Base-by-base conservation (phyloP, 2,113 vertebrate species). In the Mirounga angustirostris region DNA sequence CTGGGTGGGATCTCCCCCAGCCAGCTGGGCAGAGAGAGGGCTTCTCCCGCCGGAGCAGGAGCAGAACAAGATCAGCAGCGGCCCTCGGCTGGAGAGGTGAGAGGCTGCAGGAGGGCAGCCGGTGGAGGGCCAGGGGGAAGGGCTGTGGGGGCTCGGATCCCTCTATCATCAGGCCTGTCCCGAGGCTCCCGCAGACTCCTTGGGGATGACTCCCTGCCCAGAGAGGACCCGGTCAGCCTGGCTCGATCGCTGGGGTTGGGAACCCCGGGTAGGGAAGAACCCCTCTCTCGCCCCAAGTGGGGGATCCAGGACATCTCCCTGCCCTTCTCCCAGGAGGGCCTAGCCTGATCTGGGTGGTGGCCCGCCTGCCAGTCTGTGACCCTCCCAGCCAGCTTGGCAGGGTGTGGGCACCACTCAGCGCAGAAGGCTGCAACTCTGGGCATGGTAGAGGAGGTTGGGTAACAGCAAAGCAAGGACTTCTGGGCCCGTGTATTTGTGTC, bases 1-100 rank as follows among this genome's bases (percentile, higher is more conserved):
- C 98, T 97, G 98, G 97, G 98, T 98, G 98, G 98, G 98, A 97
- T 97, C 94, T 97, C 96, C 98, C 95, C 96, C 84, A 82, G 97
- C 96, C 97, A 97, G 97, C 98, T 97, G 97, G 95, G 95, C 97
- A 96, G 96, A 92, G 95, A 97, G 94, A 98, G 97, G 97, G 98
- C 97, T 98, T 98, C 97, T 97, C 96, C 96, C 36, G 95, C 95
- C 30, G 46, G 63, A 65, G 5, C 63, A 30, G 28, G 82, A 98
- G 92, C 83, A 69, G 96, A 36, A 15, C 93, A 43, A 63, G 94
- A 85, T 10, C 96, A 43, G 89, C 88, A 73, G 63, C 7, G 0
- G 46, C 93, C 85, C 95, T 69, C 26, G 24, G 93, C 96, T 52
- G 84, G 79, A 92, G 96, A 98, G 97, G 97, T 96, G 96, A 98